Evolutionary conservation across 2,113 vertebrate species (phyloP).

Genomic region (Rhea americana): DNA sequence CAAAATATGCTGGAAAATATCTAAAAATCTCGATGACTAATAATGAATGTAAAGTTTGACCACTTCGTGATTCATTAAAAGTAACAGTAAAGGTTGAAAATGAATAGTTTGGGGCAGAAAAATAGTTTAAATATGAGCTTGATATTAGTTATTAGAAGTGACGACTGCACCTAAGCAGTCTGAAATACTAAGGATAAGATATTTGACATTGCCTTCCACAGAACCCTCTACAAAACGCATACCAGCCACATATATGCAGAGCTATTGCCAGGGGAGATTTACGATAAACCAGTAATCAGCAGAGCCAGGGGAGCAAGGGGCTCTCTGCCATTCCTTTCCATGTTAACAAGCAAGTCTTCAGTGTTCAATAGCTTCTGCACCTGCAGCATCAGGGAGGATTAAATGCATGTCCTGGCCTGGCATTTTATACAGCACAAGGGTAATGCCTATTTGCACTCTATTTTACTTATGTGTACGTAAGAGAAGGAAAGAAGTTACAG

Average conservation of each 20-base stretch:
- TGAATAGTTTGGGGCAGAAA: background rate
- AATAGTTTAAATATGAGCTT: slow-evolving; percentile 14
- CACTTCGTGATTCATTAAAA: slow-evolving; percentile 35
- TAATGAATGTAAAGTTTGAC: slow-evolving; percentile 9
- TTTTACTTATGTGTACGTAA: background rate
- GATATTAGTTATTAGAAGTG: slow-evolving; percentile 5
- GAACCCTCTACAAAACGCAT: background rate
- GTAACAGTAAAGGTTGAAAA: background rate
- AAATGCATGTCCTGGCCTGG: background rate
- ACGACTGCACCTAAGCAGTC: background rate
- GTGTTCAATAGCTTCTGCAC: background rate
- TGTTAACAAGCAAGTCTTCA: background rate
- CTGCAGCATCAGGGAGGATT: background rate
- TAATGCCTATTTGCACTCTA: background rate
- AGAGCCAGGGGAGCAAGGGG: background rate
- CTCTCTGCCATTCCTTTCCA: background rate
- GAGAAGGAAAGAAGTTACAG: background rate
- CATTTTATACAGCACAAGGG: background rate
- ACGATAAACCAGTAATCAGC: background rate
- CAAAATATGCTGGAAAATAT: slow-evolving; percentile 44
- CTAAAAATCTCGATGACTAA: slow-evolving; percentile 46
- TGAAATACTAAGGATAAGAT: background rate
- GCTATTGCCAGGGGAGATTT: background rate
- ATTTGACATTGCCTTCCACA: background rate
- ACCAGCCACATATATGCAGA: background rate